These are phyloP conservation scores for Genyomyrus donnyi DNA, from an alignment of 2,113 vertebrate genomes.

Conservation along the genomic window DNA sequence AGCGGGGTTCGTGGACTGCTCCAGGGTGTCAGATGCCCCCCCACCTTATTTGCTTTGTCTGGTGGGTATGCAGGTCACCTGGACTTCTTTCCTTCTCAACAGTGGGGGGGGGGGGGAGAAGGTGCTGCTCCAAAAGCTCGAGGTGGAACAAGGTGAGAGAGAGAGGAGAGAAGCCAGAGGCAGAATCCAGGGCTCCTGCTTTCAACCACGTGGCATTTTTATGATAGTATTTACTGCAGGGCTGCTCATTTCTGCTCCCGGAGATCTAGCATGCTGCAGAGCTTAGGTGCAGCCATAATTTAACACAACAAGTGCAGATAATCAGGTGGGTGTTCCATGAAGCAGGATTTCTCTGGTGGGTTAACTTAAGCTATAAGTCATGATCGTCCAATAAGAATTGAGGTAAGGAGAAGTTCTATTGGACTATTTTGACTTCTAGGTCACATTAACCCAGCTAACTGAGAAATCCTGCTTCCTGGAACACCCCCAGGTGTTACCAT, in stretches of 20 bases:
- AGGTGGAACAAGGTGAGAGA: background rate
- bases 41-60: background rate
- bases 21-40: background rate
- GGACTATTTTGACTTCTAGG: background rate
- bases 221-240: background rate
- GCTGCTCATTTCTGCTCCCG: background rate
- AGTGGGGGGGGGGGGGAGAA: slow-evolving; percentile 14
- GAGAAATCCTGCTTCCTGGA: background rate
- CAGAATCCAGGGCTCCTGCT: background rate
- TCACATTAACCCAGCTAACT: background rate
- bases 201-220: background rate
- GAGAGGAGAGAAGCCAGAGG: background rate
- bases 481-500: background rate
- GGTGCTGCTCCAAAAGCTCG: background rate
- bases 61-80: background rate
- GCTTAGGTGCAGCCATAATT: background rate
- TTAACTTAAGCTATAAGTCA: background rate
- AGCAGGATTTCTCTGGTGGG: background rate
- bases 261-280: background rate
- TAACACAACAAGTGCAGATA: background rate
- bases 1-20: background rate
- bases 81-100: background rate
- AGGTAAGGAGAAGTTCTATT: background rate
- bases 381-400: background rate
- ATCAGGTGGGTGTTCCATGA: background rate